Evolutionary conservation across 2,888 invertebrate species (phyloP).

Genomic region (Fabriciana adippe): DNA sequence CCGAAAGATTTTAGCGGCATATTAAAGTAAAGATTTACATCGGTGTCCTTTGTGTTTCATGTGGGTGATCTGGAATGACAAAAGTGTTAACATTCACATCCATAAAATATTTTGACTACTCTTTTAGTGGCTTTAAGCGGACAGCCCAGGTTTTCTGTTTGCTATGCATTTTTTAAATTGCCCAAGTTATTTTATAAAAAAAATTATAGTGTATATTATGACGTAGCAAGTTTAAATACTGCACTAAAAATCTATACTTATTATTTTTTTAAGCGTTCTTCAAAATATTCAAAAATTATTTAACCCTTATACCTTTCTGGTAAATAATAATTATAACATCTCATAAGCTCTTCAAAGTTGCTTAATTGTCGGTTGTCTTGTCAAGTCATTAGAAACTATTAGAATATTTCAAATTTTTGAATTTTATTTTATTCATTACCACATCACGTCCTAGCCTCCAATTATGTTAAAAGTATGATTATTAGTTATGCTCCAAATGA

Average conservation of each 20-base stretch:
- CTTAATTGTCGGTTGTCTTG: slow-evolving; percentile 76
- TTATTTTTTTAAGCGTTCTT: background rate
- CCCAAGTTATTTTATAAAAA: background rate
- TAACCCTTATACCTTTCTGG: slow-evolving; percentile 32
- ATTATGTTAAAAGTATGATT: slow-evolving; percentile 76
- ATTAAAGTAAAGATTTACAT: slow-evolving; percentile 72
- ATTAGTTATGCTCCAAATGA: slow-evolving; percentile 50
- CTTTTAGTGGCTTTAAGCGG: slow-evolving; percentile 62
- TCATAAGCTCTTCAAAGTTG: slow-evolving; percentile 55
- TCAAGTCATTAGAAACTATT: slow-evolving; percentile 77
- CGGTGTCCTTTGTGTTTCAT: slow-evolving; percentile 67
- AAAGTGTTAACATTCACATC: slow-evolving; percentile 77
- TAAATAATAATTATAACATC: slow-evolving; percentile 47
- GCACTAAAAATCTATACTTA: background rate
- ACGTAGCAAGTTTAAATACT: background rate
- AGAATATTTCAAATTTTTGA: slow-evolving; percentile 66
- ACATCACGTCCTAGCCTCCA: slow-evolving; percentile 60
- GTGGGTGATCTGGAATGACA: slow-evolving; percentile 75
- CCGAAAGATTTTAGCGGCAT: slow-evolving; percentile 58
- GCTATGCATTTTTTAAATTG: slow-evolving; percentile 6
- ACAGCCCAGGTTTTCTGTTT: slow-evolving; percentile 46
- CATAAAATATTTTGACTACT: slow-evolving; percentile 82
- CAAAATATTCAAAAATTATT: slow-evolving; percentile 33
- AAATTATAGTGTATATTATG: background rate
- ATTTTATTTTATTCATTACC: slow-evolving; percentile 55